phyloP scores from a whole-genome alignment of 2,113 vertebrate genomes.

The Lontra canadensis region DNA sequence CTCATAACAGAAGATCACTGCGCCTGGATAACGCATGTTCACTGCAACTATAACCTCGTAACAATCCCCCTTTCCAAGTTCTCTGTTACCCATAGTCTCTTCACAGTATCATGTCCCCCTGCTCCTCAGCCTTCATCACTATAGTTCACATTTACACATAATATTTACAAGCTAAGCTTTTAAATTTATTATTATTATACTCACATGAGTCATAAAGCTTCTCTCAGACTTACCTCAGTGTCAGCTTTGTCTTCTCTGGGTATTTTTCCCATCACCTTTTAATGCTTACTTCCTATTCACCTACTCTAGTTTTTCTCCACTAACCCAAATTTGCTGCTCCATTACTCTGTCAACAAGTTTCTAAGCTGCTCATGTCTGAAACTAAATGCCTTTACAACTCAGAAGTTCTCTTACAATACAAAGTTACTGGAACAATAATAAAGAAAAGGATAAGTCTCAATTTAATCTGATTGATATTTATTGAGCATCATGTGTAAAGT shows the following conservation, averaged over 20 bases:
- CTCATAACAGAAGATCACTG: not conserved
- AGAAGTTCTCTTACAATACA: not conserved
- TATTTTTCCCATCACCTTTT: not conserved
- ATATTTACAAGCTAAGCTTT: not conserved
- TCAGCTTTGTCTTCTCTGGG: not conserved
- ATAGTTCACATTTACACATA: not conserved
- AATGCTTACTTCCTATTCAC: not conserved
- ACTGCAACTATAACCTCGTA: not conserved
- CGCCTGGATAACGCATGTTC: not conserved
- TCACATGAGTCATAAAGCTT: not conserved
- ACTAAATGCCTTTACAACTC: not conserved
- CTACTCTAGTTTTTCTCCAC: not conserved
- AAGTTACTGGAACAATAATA: conserved; percentile 24
- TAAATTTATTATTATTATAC: not conserved
- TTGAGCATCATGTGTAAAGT: not conserved
- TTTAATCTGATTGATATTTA: conserved; percentile 1
- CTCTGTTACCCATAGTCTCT: not conserved
- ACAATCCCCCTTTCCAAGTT: not conserved
- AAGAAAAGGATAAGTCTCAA: not conserved
- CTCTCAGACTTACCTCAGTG: not conserved
- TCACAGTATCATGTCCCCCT: not conserved
- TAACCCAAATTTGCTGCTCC: not conserved
- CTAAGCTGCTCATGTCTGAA: not conserved
- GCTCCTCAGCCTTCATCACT: not conserved
- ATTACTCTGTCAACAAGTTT: not conserved